A percentile compares a stretch with the other conserved stretches of the same genome.
These are phyloP conservation scores for Dufourea novaeangliae DNA, from an alignment of 1,140 invertebrate species.

Conservation along the genomic window DNA sequence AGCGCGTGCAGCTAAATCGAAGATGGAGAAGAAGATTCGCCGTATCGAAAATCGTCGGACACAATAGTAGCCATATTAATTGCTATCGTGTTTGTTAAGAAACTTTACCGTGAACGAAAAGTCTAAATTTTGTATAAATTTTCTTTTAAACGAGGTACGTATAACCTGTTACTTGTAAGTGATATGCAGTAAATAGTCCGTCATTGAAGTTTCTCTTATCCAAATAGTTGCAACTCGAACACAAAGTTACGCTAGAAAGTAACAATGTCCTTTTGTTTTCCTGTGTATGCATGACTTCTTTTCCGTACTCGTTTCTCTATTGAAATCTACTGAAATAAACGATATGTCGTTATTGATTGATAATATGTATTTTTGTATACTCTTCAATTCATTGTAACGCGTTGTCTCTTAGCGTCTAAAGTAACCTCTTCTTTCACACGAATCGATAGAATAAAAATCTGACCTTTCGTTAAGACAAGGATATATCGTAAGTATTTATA, in stretches of 20 bases:
- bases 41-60: slow-evolving; percentile 10
- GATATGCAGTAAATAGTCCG: background rate
- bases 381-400: background rate
- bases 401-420: background rate
- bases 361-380: background rate
- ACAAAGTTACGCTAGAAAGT: background rate
- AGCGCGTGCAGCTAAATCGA: background rate
- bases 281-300: background rate
- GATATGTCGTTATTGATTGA: background rate
- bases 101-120: slow-evolving; percentile 38
- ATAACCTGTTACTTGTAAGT: background rate
- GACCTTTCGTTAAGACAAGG: background rate
- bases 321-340: background rate
- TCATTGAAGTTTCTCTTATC: background rate
- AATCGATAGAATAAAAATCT: background rate
- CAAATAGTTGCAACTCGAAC: background rate
- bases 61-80: slow-evolving; percentile 47
- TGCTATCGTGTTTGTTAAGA: slow-evolving; percentile 19
- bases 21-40: slow-evolving; percentile 17
- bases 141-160: slow-evolving; percentile 29
- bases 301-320: background rate
- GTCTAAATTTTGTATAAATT: slow-evolving; percentile 26
- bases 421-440: background rate
- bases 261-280: background rate
- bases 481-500: too few species aligned